A percentile compares a stretch with the other conserved stretches of the same genome.
Conservation (phyloP, 1,140 invertebrate genomes). For the Paracyclopina nana region DNA sequence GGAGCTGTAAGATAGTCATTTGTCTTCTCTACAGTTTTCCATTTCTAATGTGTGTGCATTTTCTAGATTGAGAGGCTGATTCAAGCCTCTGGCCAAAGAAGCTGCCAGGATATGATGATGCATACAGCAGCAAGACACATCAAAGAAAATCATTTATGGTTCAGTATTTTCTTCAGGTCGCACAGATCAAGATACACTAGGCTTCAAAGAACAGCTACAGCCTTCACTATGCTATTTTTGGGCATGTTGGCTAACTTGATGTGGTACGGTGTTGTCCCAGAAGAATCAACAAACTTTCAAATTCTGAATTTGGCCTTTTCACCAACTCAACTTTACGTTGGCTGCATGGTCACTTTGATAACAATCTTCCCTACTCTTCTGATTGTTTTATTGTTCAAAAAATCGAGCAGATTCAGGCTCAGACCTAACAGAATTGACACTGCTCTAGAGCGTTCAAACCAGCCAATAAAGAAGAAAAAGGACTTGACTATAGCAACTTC, state of each 20-base stretch:
- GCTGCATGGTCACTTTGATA: slow-evolving; percentile 24
- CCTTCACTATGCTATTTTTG: slow-evolving; percentile 31
- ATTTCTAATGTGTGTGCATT: no score
- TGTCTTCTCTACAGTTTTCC: no score
- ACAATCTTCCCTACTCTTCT: slow-evolving; percentile 35
- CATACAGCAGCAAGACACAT: slow-evolving; percentile 29
- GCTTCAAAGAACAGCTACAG: slow-evolving; percentile 32
- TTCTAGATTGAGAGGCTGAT: slow-evolving; percentile 13
- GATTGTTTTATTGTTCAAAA: slow-evolving; percentile 26
- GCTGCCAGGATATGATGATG: slow-evolving; percentile 27
- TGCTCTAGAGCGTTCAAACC: slow-evolving; percentile 16
- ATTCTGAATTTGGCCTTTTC: neutral
- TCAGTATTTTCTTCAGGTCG: slow-evolving; percentile 34
- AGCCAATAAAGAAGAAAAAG: no score
- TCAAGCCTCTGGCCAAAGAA: neutral
- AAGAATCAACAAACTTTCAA: slow-evolving; percentile 10
- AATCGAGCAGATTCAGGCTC: slow-evolving; percentile 19
- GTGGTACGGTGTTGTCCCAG: slow-evolving; percentile 29
- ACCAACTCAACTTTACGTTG: slow-evolving; percentile 15
- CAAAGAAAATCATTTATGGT: slow-evolving; percentile 35
- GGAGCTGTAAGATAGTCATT: slow-evolving; percentile 30
- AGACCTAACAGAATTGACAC: slow-evolving; percentile 19
- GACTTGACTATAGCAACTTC: no score
- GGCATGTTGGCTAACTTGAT: slow-evolving; percentile 36
- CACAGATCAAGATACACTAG: slow-evolving; percentile 32